Base-by-base conservation (phyloP, 2,888 invertebrate genomes). In the Drosophila buzzatii region DNA sequence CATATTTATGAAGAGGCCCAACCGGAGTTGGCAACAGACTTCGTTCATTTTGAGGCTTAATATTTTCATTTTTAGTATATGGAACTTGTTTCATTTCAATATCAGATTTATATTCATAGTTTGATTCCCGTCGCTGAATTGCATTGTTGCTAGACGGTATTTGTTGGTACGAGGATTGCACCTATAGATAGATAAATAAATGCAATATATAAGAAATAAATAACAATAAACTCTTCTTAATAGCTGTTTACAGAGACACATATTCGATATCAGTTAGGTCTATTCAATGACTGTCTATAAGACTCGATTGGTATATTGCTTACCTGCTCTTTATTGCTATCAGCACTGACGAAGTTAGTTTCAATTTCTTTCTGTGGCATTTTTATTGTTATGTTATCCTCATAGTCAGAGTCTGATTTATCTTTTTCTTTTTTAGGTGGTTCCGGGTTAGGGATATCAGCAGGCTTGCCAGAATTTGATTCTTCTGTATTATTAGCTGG, bases 341-440 rank as follows among this genome's bases (percentile, higher is more conserved):
- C 75, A 10, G 47, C 23, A n/a, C 23, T 18, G 14, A 44, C 51
- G 49, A 66, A 23, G 9, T 59, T 49, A 2, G 66, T 44, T 10
- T 82, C 82, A 20, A 89, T 86, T 61, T 85, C 42, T 52, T 90
- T 90, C 47, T 91, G 85, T 73, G 95, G 95, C 92, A 95, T 94
- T 77, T 93, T 94, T 76, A 95, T 94, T 61, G 94, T 94, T 88
- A 95, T 94, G 92, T 95, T 94, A 92, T 95, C 94, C 51, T 95
- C 95, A 61, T 93, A 94, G 39, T 85, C 84, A 3, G 84, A 86
- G 90, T 95, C 95, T 49, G 94, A 94, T 68, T 88, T 88, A 52
- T 83, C 80, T 10, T 86, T 89, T 14, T 89, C 89, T 18, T 77
- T 76, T 65, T 76, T 73, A 3, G 55, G 7, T 42, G 60, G 2